phyloP scores from a whole-genome alignment of 1,140 invertebrate genomes.

The Camponotus pennsylvanicus region DNA sequence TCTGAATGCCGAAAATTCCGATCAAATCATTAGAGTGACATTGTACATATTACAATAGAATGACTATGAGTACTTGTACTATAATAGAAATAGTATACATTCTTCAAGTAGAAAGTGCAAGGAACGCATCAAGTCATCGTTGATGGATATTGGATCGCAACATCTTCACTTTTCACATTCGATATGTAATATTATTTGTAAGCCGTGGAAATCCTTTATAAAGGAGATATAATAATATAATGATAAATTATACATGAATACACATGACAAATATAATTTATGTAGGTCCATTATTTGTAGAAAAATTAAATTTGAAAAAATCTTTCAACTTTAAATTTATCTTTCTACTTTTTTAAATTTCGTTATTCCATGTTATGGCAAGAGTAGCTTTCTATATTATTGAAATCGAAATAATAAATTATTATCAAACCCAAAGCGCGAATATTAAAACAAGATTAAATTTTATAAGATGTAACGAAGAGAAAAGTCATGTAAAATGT shows the following conservation, averaged over 20 bases:
- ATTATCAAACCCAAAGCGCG: too few species aligned
- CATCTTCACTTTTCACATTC: not conserved
- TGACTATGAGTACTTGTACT: not conserved
- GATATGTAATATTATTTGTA: not conserved
- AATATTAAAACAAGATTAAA: not conserved
- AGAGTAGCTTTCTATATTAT: not conserved
- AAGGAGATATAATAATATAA: not conserved
- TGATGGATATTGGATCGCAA: not conserved
- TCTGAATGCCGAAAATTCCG: not conserved
- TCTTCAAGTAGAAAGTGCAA: not conserved
- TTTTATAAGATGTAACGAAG: not conserved
- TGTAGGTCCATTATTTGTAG: not conserved
- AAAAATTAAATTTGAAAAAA: not conserved
- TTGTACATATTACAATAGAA: not conserved
- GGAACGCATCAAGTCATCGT: not conserved
- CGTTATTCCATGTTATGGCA: not conserved
- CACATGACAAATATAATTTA: not conserved
- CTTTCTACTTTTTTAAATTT: too few species aligned
- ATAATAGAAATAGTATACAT: slow-evolving; percentile 3
- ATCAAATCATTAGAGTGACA: not conserved
- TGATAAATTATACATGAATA: too few species aligned
- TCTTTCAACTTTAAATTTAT: not conserved
- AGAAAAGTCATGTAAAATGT: not conserved
- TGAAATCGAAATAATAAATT: not conserved
- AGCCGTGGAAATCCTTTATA: not conserved